Evolutionary conservation across 37 sponge, comb jelly and placozoan genomes (phyloP), one percentile per base, ranked within the genome.

Genomic region (Mnemiopsis leidyi): DNA sequence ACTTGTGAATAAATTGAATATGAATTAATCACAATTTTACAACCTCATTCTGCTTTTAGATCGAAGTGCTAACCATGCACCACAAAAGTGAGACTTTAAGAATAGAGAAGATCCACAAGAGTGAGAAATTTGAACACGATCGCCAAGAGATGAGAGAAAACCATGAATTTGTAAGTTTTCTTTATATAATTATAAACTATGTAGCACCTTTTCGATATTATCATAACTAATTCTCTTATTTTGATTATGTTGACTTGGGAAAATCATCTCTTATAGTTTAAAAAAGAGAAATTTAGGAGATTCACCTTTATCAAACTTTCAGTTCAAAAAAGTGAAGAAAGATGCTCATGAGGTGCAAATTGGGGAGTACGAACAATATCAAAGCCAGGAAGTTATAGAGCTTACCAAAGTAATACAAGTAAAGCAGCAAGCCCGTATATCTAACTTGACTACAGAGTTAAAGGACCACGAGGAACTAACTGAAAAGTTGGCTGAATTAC

Each of bases 81-180:
- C 90, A 85, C 48, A 85, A 85, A 37, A 39, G 40, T 39, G 61
- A 85, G 48, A 20, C 38, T 25, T 26, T 85, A 29, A 85, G 28
- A 61, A 25, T 85, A 0, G 90, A 85, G 61, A 85, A 85, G 48
- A 85, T 85, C 23, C 90, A 85, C 90, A 85, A 85, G 48, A 39
- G 61, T 39, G 90, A 85, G 23, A 21, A n/a, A 23, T 21, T 33
- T 23, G 90, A 28, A 38, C 61, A 40, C 61, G 61, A 85, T 18
- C 33, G 61, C 38, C 24, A 23, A 18, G 61, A 40, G 25, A 38
- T 38, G 20, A 85, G 39, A 29, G 90, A 85, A 85, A 85, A 85
- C 30, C 90, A 85, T 39, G 90, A 85, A 40, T 23, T 9, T 0
- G 90, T 85, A 25, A 85, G 61, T 48, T 48, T n/a, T n/a, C n/a